Evolutionary conservation across 2,113 vertebrate genomes (phyloP).

Genomic region (Cyprinodon variegatus): DNA sequence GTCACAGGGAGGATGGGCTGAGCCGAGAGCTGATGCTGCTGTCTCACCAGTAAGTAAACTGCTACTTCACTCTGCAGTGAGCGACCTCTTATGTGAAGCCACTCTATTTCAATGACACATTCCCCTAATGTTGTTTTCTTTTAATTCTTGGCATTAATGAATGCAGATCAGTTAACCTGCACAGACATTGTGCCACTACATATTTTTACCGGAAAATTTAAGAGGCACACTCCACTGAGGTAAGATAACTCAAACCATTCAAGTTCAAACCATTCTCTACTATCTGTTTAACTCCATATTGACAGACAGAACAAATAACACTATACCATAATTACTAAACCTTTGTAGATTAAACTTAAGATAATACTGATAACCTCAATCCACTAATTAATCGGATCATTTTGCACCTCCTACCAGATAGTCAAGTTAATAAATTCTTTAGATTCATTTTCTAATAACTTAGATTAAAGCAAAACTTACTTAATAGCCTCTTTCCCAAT

Average conservation of each 20-base stretch:
- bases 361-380: too few species aligned
- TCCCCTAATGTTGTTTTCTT: conserved; percentile 8
- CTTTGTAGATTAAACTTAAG: too few species aligned
- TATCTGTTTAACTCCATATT: not conserved
- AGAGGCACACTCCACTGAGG: not conserved
- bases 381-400: too few species aligned
- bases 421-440: too few species aligned
- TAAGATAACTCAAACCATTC: not conserved
- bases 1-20: conserved; percentile 64
- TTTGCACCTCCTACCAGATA: too few species aligned
- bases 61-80: conserved; percentile 32
- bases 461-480: too few species aligned
- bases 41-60: conserved; percentile 35
- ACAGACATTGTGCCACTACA: not conserved
- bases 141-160: conserved; percentile 9
- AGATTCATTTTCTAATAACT: too few species aligned
- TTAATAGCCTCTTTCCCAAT: too few species aligned
- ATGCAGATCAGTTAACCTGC: not conserved
- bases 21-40: conserved; percentile 39
- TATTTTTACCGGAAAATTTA: not conserved
- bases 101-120: conserved; percentile 14
- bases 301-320: not conserved
- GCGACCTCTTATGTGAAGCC: conserved; percentile 35
- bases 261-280: not conserved
- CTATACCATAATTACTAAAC: too few species aligned